These are phyloP conservation scores for Oryzaephilus surinamensis DNA, from an alignment of 1,140 invertebrate genomes.

Conservation along the genomic window DNA sequence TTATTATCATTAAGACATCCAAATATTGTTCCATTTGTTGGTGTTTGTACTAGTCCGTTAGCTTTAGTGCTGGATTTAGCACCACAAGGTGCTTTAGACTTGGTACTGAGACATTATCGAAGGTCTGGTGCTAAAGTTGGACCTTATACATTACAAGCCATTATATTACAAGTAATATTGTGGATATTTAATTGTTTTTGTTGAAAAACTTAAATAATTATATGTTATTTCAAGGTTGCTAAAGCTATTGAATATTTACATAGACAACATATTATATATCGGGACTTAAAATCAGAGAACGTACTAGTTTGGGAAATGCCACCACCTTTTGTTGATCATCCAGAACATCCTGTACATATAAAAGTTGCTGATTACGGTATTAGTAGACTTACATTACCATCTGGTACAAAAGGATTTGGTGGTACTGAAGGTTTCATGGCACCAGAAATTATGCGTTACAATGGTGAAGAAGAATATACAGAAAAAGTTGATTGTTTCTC, in stretches of 20 bases:
- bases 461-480: constrained; percentile 97
- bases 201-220: background rate
- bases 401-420: constrained; percentile 93
- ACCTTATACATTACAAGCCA: constrained; percentile 68
- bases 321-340: constrained; percentile 53
- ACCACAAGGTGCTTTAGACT: constrained; percentile 81
- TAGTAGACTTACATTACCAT: constrained; percentile 74
- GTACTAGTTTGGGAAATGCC: constrained; percentile 94
- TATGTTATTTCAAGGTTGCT: constrained; percentile 51
- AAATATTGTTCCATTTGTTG: constrained; percentile 87
- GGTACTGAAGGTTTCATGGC: constrained; percentile 98
- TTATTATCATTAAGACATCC: constrained; percentile 74
- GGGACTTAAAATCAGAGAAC: constrained; percentile 97
- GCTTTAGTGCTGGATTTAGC: constrained; percentile 85
- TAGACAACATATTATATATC: constrained; percentile 86
- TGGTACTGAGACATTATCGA: constrained; percentile 69
- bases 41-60: constrained; percentile 78
- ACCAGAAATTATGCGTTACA: constrained; percentile 95
- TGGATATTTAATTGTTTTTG: background rate
- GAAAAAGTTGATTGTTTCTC: constrained; percentile 99
- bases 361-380: constrained; percentile 97
- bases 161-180: constrained; percentile 64
- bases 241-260: constrained; percentile 95
- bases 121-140: constrained; percentile 72
- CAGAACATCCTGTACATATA: constrained; percentile 63